phyloP scores from a whole-genome alignment of 2,888 invertebrate species.

The Timandra comae region DNA sequence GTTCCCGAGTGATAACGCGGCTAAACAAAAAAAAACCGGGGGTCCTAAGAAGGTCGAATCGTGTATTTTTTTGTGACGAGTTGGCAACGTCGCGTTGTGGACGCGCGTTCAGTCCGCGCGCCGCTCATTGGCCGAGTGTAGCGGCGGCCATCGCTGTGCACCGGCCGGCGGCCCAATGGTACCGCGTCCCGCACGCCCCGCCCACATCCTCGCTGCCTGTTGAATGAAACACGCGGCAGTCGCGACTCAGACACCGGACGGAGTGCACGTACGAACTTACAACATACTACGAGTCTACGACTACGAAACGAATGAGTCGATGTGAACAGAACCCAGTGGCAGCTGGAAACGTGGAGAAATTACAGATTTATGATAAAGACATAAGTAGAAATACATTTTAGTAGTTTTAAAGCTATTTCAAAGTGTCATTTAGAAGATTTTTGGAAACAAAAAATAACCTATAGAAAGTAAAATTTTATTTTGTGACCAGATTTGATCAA shows the following conservation, averaged over 20 bases:
- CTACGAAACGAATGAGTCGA: constrained; percentile 22
- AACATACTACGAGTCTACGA: too few relatives aligned
- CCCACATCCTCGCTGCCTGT: constrained; percentile 68
- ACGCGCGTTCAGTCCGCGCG: constrained; percentile 71
- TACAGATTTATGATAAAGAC: neutral
- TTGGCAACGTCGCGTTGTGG: constrained; percentile 73
- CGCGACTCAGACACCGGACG: constrained; percentile 40
- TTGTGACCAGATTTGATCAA: too few relatives aligned
- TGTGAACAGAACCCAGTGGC: constrained; percentile 12
- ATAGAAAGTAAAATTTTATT: too few relatives aligned
- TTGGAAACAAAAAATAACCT: too few relatives aligned
- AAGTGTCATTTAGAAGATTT: too few relatives aligned
- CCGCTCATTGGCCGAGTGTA: constrained; percentile 72
- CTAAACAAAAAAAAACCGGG: constrained; percentile 72
- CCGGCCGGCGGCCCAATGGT: constrained; percentile 60
- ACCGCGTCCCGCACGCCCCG: constrained; percentile 71
- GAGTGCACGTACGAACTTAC: constrained; percentile 30
- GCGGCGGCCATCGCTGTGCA: constrained; percentile 68
- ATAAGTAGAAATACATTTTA: too few relatives aligned
- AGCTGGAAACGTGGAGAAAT: neutral
- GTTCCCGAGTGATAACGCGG: constrained; percentile 74
- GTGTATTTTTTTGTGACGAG: constrained; percentile 71
- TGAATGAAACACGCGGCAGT: constrained; percentile 70
- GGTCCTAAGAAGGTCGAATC: constrained; percentile 76
- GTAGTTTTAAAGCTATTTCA: too few relatives aligned